Evolutionary conservation across 2,797 vertebrate genomes (phyloP).

Genomic region (Acanthurus lineatus): DNA sequence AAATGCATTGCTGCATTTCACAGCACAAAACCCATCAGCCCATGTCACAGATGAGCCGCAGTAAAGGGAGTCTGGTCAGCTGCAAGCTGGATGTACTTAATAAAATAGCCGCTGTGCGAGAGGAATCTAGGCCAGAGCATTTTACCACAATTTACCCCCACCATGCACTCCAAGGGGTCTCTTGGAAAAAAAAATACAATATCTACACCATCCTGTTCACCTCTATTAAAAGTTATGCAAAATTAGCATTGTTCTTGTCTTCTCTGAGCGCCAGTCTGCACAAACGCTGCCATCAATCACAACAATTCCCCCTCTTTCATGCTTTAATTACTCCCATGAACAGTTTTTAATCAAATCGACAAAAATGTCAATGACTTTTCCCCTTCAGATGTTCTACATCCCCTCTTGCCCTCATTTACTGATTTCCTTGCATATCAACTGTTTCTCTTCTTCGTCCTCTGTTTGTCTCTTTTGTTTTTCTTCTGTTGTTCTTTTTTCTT

Average conservation of each 20-base stretch:
- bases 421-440: slow-evolving; percentile 58
- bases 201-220: slow-evolving; percentile 42
- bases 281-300: slow-evolving; percentile 52
- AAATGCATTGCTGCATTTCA: slow-evolving; percentile 49
- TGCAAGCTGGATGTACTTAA: slow-evolving; percentile 65
- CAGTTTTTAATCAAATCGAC: slow-evolving; percentile 68
- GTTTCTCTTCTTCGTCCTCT: slow-evolving; percentile 33
- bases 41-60: slow-evolving; percentile 62
- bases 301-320: slow-evolving; percentile 37
- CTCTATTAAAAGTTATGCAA: slow-evolving; percentile 38
- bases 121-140: slow-evolving; percentile 70
- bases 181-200: slow-evolving; percentile 53
- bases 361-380: slow-evolving; percentile 51
- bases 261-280: slow-evolving; percentile 10
- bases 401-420: slow-evolving; percentile 41
- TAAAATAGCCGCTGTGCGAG: slow-evolving; percentile 64
- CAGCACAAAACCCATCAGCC: slow-evolving; percentile 60
- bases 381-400: slow-evolving; percentile 20
- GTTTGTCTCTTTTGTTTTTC: slow-evolving; percentile 18
- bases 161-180: slow-evolving; percentile 36
- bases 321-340: slow-evolving; percentile 64
- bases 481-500: slow-evolving; percentile 22
- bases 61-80: slow-evolving; percentile 63
- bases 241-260: slow-evolving; percentile 41
- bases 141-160: slow-evolving; percentile 66